Percentiles rank a stretch among this genome's conserved stretches.
phyloP scores from a whole-genome alignment of 2,888 invertebrate genomes.

The Acleris literana region DNA sequence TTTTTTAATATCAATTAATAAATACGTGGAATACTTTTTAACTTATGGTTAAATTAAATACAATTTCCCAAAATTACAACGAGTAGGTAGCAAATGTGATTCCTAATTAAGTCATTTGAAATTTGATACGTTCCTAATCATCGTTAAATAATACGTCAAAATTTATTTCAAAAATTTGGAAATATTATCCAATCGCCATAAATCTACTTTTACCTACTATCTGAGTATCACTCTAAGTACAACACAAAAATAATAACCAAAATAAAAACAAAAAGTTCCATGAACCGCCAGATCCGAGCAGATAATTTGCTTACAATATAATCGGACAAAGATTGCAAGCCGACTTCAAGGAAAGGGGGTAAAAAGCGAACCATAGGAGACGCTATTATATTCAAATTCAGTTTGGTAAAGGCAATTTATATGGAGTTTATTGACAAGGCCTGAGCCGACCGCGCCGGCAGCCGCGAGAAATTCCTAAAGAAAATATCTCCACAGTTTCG shows the following conservation, averaged over 20 bases:
- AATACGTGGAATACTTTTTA: neutral
- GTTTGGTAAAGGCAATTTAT: slow-evolving; percentile 79
- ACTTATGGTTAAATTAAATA: too few relatives aligned
- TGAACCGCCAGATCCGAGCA: slow-evolving; percentile 74
- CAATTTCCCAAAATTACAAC: too few relatives aligned
- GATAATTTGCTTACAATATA: slow-evolving; percentile 84
- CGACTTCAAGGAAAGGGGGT: slow-evolving; percentile 71
- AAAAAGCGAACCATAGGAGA: slow-evolving; percentile 73
- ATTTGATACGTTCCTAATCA: too few relatives aligned
- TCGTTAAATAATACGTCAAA: too few relatives aligned
- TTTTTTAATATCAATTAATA: neutral
- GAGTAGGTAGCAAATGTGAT: too few relatives aligned
- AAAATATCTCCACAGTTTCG: slow-evolving; percentile 62
- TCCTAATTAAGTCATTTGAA: too few relatives aligned
- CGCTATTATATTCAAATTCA: slow-evolving; percentile 83
- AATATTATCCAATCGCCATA: neutral
- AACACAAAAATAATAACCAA: slow-evolving; percentile 45
- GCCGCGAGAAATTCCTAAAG: slow-evolving; percentile 72
- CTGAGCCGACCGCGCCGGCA: slow-evolving; percentile 53
- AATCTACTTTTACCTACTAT: neutral
- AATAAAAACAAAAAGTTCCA: slow-evolving; percentile 52
- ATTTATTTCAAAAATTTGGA: too few relatives aligned
- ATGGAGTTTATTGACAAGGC: slow-evolving; percentile 82
- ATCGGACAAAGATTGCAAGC: slow-evolving; percentile 77
- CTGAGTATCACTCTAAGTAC: slow-evolving; percentile 1